Base-by-base conservation (phyloP, 1,140 invertebrate genomes). In the Drosophila gunungcola region DNA sequence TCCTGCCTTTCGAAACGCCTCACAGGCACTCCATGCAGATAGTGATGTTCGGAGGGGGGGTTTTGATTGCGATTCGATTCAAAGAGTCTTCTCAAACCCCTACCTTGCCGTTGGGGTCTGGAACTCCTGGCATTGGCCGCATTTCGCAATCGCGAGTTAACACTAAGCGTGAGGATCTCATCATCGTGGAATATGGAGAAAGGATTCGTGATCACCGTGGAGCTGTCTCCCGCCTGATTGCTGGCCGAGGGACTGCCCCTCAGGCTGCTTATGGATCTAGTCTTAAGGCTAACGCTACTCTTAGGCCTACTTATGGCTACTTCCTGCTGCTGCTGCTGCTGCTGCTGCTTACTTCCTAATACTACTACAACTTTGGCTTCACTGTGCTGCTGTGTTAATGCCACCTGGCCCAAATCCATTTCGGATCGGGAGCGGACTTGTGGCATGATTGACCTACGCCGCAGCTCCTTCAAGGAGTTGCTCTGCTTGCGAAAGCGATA, bases 291-390 rank as follows among this genome's bases (percentile, higher is more conserved):
- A 81, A 51, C 60, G 48, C 45, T 73, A 58, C 52, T 70, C 41
- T 57, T 85, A 81, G 46, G 41, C 42, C 62, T 83, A 80, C 75
- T 89, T 88, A 88, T 51, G 49, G 78, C 77, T 91, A 91, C 51
- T 79, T 91, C 54, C 41, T 79, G 62, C 61, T 85, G 81, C 81
- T 91, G 49, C 38, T 78, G 60, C 38, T 78, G 60, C 58, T 21
- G 16, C 41, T 79, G 62, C 61, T 86, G 82, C 83, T 91, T 91
- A 91, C 81, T 88, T 61, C 85, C 88, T 91, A 91, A 69, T 85
- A 91, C 83, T 90, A 89, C 90, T 91, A 91, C 90, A 83, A 85
- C 80, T 85, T 90, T 91, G 75, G 85, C 89, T 85, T 91, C 89
- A 90, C 67, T 75, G 77, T 84, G 67, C 73, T 88, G 56, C 43